Base-by-base conservation (phyloP, 1,140 invertebrate genomes). In the Dreissena rostriformis region DNA sequence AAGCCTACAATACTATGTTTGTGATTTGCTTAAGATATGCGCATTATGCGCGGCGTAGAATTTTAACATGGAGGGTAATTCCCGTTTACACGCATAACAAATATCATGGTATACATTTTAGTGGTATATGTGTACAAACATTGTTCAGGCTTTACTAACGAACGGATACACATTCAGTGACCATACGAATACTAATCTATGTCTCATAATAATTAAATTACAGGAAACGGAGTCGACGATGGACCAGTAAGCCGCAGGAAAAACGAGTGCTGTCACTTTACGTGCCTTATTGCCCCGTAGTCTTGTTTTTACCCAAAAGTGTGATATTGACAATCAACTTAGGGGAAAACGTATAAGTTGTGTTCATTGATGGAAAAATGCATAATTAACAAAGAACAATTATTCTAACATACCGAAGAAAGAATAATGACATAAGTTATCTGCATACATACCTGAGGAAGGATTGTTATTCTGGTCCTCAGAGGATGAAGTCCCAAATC, bases 391-490 rank as follows among this genome's bases (percentile, higher is more conserved):
- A 26, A 63, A n/a, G 11, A 2, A 63, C 2, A 63, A 63, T n/a
- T 7, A 26, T 11, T 26, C 19, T n/a, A 11, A 63, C 2, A n/a
- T 7, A 26, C 19, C 24, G 2, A n/a, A n/a, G 61, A 11, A n/a
- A 2, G 39, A 39, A n/a, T 39, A 5, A 5, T 39, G 39, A 2
- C 39, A 39, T 39, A 2, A 39, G 39, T 39, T 39, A 2, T 39
- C 29, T 68, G n/a, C 29, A 68, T 22, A 39, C 39, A 39, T 39
- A 39, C 96, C 93, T 98, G 97, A 0, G 97, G 97, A 85, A 98
- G 97, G 86, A 98, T 97, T 19, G 96, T 96, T 53, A 97, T 95
- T 85, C 95, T 95, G 19, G 94, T 94, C 4, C 97, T 94, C 0
- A 97, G 90, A 87, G 96, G 95, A 86, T 96, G 95, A 5, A 97